These are phyloP conservation scores for Daktulosphaira vitifoliae DNA, from an alignment of 1,140 invertebrate genomes.

Conservation along the genomic window DNA sequence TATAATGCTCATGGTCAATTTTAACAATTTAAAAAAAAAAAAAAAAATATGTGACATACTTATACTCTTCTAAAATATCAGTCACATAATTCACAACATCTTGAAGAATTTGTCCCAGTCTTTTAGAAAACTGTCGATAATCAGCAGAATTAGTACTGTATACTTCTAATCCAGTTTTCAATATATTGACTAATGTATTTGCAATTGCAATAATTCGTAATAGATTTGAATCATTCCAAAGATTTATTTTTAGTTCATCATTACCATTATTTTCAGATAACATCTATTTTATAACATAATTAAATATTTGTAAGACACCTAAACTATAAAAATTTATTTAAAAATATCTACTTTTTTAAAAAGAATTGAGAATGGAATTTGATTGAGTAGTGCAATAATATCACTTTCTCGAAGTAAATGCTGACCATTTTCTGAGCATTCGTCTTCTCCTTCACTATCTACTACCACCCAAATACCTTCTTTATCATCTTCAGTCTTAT, in stretches of 20 bases:
- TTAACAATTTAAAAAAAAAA: background rate
- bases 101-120: slow-evolving; percentile 58
- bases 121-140: slow-evolving; percentile 62
- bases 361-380: slow-evolving; percentile 60
- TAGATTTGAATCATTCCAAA: slow-evolving; percentile 54
- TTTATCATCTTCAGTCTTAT: slow-evolving; percentile 32
- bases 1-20: background rate
- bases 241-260: slow-evolving; percentile 50
- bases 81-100: slow-evolving; percentile 66
- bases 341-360: slow-evolving; percentile 49
- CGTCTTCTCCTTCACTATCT: slow-evolving; percentile 63
- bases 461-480: slow-evolving; percentile 45
- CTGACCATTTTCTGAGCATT: slow-evolving; percentile 45
- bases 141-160: slow-evolving; percentile 51
- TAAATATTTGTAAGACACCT: no score
- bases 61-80: slow-evolving; percentile 60
- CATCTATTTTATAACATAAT: background rate
- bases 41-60: slow-evolving; percentile 32
- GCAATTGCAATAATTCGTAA: slow-evolving; percentile 62
- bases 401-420: slow-evolving; percentile 57
- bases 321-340: no score
- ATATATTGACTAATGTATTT: slow-evolving; percentile 53
- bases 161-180: slow-evolving; percentile 58
- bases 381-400: slow-evolving; percentile 63
- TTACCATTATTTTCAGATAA: slow-evolving; percentile 15